Base-by-base conservation (phyloP, 2,888 invertebrate species). In the Lottia gigantea region DNA sequence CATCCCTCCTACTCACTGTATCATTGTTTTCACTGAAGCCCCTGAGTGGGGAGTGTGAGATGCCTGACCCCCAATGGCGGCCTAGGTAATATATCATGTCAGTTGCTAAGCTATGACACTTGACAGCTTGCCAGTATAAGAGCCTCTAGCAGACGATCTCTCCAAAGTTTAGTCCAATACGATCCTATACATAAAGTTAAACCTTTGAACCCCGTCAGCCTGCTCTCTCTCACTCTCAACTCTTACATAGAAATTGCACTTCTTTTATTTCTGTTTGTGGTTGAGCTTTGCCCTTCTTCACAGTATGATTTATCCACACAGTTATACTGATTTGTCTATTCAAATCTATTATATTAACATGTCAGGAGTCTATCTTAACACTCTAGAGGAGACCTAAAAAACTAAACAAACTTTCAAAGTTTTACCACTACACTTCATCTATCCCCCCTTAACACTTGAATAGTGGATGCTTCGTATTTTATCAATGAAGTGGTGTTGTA, bases 81-180 rank as follows among this genome's bases (percentile, higher is more conserved):
- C 77, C 76, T 75, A 75, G 71, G 81, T 80, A 78, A 79, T 84
- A 83, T 79, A 84, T 84, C 84, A 83, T 83, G 83, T 80, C 83
- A 83, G 82, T 77, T 82, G 80, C 78, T 79, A 80, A 76, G 79
- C 80, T 76, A 77, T 83, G 84, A 83, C 84, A 84, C 83, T 82
- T 84, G 84, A 84, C 84, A 84, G 83, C 78, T 83, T 81, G 82
- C 80, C 81, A 81, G 82, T 55, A 55, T 19, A 55, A 55, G 55
- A 55, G 55, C 55, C 55, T 55, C 55, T 55, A 55, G 55, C 55
- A 55, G 55, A 55, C 55, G 55, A 55, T 55, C 55, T 55, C 55
- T 55, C 23, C 55, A 55, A 55, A 55, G 19, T 55, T 12, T 55
- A 55, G 55, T 55, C 55, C 55, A 23, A 55, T 55, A 55, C 19